Evolutionary conservation across 2,113 vertebrate genomes (phyloP).

Genomic region (Passer montanus): DNA sequence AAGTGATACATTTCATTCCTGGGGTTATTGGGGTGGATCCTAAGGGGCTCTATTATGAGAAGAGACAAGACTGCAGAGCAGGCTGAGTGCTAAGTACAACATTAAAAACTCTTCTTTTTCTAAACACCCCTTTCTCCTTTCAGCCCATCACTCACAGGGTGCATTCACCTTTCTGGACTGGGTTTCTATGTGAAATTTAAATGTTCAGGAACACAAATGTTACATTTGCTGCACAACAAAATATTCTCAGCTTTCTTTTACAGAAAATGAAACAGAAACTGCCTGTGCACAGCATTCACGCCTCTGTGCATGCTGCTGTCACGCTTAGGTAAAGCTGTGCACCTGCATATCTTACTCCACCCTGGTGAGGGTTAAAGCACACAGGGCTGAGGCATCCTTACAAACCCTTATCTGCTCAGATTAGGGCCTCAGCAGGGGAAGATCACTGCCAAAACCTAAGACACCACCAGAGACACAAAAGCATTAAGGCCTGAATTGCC

Average conservation of each 20-base stretch:
- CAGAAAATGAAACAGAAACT: not conserved
- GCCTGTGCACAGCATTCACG: not conserved
- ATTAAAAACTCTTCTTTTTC: not conserved
- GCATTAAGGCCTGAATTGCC: not conserved
- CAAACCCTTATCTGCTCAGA: not conserved
- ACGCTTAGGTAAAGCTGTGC: not conserved
- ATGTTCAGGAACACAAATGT: not conserved
- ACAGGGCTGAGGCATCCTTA: not conserved
- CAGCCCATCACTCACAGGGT: not conserved
- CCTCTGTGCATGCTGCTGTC: not conserved
- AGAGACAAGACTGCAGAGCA: not conserved
- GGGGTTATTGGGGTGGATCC: not conserved
- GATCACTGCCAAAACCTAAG: not conserved
- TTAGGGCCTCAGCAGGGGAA: not conserved
- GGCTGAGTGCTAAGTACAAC: not conserved
- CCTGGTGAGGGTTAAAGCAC: constrained; percentile 6
- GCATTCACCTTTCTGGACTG: not conserved
- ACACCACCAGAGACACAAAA: not conserved
- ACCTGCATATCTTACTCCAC: not conserved
- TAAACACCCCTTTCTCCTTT: not conserved
- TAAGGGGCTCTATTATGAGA: accelerated
- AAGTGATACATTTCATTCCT: not conserved
- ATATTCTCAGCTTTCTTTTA: not conserved
- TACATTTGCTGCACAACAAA: not conserved
- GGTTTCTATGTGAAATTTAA: not conserved